Evolutionary conservation across 2,113 vertebrate genomes (phyloP).

Genomic region (Ceratotherium simum): DNA sequence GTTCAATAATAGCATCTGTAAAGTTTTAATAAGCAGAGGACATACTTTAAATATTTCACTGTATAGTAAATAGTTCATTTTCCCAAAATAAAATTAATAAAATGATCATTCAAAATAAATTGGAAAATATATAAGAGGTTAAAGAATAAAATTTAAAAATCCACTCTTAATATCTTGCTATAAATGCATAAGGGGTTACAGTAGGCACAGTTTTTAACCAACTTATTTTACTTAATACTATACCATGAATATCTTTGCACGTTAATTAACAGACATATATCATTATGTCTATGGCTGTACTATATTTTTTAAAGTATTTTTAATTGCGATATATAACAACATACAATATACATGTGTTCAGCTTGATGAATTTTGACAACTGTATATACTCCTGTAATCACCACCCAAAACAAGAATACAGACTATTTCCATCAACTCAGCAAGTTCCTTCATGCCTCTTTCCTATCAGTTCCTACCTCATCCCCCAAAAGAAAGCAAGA

Average conservation of each 20-base stretch:
- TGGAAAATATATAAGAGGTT: neutral
- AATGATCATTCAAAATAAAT: slow-evolving; percentile 35
- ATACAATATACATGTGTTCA: neutral
- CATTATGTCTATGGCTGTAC: neutral
- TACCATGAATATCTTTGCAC: neutral
- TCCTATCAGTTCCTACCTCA: neutral
- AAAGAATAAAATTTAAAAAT: neutral
- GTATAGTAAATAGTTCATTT: neutral
- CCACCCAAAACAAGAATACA: neutral
- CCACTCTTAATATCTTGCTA: neutral
- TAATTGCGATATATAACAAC: neutral
- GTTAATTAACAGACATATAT: neutral
- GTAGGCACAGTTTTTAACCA: neutral
- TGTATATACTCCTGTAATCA: neutral
- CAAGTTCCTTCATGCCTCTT: neutral
- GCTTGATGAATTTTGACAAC: neutral
- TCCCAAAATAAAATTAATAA: neutral
- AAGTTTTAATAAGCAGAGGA: neutral
- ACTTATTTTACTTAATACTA: neutral
- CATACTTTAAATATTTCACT: neutral
- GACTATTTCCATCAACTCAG: neutral
- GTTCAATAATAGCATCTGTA: neutral
- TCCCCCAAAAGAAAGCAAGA: neutral
- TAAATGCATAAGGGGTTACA: neutral
- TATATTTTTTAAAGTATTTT: neutral